A percentile compares a stretch with the other conserved stretches of the same genome.
phyloP scores from a whole-genome alignment of 2,113 vertebrate genomes.

The Carollia perspicillata region DNA sequence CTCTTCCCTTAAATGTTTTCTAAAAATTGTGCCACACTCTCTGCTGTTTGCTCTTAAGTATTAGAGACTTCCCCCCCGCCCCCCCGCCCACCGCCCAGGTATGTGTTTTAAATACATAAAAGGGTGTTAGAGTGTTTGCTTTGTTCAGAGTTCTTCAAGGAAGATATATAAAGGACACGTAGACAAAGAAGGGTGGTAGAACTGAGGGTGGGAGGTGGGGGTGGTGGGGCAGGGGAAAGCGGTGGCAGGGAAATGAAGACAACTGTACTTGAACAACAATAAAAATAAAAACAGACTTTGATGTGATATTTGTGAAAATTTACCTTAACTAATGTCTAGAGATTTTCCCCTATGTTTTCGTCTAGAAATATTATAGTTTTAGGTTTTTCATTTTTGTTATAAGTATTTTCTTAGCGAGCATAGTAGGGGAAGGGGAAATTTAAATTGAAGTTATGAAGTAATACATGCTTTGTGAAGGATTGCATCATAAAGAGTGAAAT shows the following conservation, averaged over 20 bases:
- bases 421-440: background rate
- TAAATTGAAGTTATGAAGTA: background rate
- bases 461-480: background rate
- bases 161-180: too few relatives aligned
- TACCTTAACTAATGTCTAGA: background rate
- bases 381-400: background rate
- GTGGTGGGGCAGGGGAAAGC: too few relatives aligned
- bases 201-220: too few relatives aligned
- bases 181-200: too few relatives aligned
- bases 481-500: background rate
- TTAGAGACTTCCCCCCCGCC: background rate
- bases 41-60: background rate
- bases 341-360: background rate
- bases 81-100: too few relatives aligned
- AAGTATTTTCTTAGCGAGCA: background rate
- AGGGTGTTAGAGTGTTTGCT: background rate
- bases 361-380: background rate
- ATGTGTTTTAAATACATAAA: constrained; percentile 41
- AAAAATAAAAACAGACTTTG: background rate
- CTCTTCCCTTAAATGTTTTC: constrained; percentile 9
- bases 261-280: too few relatives aligned
- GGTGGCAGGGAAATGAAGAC: too few relatives aligned
- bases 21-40: constrained; percentile 20
- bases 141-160: too few relatives aligned
- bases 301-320: background rate